A percentile compares a stretch with the other conserved stretches of the same genome.
These are phyloP conservation scores for Tetragnatha versicolor DNA, from an alignment of 1,140 invertebrate genomes.

Conservation along the genomic window DNA sequence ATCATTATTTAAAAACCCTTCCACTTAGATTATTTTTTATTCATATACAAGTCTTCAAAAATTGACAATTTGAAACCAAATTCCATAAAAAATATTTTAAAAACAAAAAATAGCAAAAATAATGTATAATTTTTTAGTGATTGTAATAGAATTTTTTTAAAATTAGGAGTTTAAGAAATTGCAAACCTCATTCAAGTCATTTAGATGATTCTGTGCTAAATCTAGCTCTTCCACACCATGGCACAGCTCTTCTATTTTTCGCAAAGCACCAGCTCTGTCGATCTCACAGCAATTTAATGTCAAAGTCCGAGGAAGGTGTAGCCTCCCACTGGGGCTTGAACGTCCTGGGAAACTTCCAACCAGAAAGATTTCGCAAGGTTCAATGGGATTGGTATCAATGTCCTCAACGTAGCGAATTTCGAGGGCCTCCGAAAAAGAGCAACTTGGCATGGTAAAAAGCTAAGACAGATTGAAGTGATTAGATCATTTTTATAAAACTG, in stretches of 20 bases:
- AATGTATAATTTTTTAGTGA: no score
- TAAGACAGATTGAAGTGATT: no score
- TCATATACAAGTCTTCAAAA: no score
- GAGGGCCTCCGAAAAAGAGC: constrained; percentile 56
- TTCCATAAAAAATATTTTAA: no score
- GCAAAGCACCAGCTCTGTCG: constrained; percentile 53
- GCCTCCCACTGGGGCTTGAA: constrained; percentile 49
- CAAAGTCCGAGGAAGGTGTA: constrained; percentile 58
- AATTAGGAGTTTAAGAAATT: no score
- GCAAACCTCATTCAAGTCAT: constrained; percentile 85
- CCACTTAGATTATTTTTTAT: no score
- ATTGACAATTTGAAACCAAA: no score
- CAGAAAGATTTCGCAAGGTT: constrained; percentile 52
- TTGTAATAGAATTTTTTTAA: no score
- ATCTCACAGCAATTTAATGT: constrained; percentile 57
- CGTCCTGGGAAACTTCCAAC: constrained; percentile 55
- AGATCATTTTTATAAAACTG: no score
- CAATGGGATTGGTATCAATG: constrained; percentile 23
- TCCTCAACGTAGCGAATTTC: constrained; percentile 51
- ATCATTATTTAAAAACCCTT: no score
- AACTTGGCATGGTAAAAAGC: constrained; percentile 43
- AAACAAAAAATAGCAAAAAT: no score
- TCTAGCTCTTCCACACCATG: constrained; percentile 86
- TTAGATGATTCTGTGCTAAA: constrained; percentile 86
- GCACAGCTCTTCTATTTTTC: constrained; percentile 76